Evolutionary conservation across 1,140 invertebrate species (phyloP).

Genomic region (Orius insidiosus): DNA sequence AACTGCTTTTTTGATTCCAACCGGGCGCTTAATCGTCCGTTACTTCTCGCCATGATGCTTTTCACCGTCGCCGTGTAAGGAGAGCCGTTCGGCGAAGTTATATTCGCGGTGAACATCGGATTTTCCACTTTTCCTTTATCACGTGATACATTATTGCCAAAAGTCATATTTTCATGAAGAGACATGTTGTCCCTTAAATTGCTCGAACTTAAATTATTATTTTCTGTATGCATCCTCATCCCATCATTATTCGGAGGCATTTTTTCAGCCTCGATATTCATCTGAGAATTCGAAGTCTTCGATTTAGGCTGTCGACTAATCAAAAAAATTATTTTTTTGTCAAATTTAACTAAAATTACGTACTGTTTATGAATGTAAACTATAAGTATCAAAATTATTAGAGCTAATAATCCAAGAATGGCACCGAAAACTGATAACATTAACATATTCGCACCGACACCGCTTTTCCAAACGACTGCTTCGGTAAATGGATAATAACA

Average conservation of each 20-base stretch:
- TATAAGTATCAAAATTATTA: slow-evolving; percentile 53
- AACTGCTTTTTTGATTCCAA: slow-evolving; percentile 26
- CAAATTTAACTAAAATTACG: slow-evolving; percentile 24
- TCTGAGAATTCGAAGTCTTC: slow-evolving; percentile 21
- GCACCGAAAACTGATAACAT: slow-evolving; percentile 50
- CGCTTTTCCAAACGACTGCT: slow-evolving; percentile 29
- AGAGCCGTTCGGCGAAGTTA: slow-evolving; percentile 10
- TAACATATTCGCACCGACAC: slow-evolving; percentile 35
- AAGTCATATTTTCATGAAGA: slow-evolving; percentile 15
- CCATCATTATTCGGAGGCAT: slow-evolving; percentile 20
- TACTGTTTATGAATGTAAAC: slow-evolving; percentile 61
- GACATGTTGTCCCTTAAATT: slow-evolving; percentile 12
- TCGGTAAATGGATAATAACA: slow-evolving; percentile 50
- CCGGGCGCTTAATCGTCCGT: slow-evolving; percentile 6
- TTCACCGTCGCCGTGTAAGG: slow-evolving; percentile 31
- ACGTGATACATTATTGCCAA: slow-evolving; percentile 9
- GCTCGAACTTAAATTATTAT: slow-evolving; percentile 11
- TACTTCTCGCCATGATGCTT: slow-evolving; percentile 25
- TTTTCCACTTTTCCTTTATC: slow-evolving; percentile 22
- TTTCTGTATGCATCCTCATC: slow-evolving; percentile 16
- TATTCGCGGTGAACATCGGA: slow-evolving; percentile 21
- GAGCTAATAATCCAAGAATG: slow-evolving; percentile 47
- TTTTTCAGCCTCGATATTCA: slow-evolving; percentile 27
- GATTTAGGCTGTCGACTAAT: slow-evolving; percentile 33
- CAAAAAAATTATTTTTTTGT: slow-evolving; percentile 16